These are phyloP conservation scores for Melipona quadrifasciata DNA, from an alignment of 1,140 invertebrate species.

Conservation along the genomic window DNA sequence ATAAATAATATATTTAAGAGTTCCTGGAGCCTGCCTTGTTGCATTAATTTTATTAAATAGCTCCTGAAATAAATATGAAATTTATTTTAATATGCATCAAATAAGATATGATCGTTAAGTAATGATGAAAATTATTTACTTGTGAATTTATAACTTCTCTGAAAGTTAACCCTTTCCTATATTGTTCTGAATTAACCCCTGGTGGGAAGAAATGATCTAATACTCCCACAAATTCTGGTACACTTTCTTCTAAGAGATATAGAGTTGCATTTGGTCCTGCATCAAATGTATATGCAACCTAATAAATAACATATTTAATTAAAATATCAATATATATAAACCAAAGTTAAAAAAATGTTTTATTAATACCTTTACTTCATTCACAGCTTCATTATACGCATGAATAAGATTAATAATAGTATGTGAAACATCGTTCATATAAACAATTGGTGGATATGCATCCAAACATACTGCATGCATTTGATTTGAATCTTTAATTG, in stretches of 20 bases:
- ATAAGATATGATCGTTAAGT: neutral
- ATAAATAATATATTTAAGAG: conserved; percentile 92
- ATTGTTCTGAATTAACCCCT: conserved; percentile 78
- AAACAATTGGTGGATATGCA: conserved; percentile 96
- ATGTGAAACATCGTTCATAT: conserved; percentile 95
- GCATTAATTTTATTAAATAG: conserved; percentile 77
- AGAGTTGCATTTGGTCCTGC: conserved; percentile 98
- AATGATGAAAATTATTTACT: conserved; percentile 51
- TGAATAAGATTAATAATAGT: conserved; percentile 91
- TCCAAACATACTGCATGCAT: conserved; percentile 97
- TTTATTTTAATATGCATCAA: neutral
- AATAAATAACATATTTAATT: conserved; percentile 54
- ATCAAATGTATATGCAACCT: conserved; percentile 98
- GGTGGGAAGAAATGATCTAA: conserved; percentile 89
- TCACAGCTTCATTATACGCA: conserved; percentile 87
- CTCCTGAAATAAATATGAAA: conserved; percentile 74
- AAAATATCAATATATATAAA: conserved; percentile 37
- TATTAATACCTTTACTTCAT: conserved; percentile 83
- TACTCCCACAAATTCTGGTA: conserved; percentile 85
- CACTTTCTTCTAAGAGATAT: conserved; percentile 90
- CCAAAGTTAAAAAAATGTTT: conserved; percentile 6
- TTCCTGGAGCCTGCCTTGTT: conserved; percentile 80
- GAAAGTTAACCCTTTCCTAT: conserved; percentile 83
- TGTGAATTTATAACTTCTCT: conserved; percentile 66
- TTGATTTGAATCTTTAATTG: conserved; percentile 99